Base-by-base conservation (phyloP, 2,797 vertebrate species). In the Stomatorhinus walkeri region DNA sequence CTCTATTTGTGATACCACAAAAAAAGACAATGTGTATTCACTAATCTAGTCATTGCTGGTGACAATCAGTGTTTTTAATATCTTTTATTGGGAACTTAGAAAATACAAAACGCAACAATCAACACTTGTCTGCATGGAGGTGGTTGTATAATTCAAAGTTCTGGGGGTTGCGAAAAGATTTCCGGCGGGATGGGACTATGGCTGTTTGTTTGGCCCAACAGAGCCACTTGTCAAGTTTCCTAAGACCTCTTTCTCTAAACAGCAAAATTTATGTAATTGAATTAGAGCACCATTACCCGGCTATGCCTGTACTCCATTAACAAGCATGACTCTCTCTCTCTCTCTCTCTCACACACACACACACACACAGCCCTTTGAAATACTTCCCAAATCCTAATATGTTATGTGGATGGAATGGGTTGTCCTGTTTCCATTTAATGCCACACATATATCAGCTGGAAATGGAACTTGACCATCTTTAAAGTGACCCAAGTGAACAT, bases 91-190 rank as follows among this genome's bases (percentile, higher is more conserved):
- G 24, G 10, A 68, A 68, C 24, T 68, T 32, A 14, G 28, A 68
- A 68, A 68, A 68, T 68, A 32, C 24, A 68, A 68, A 68, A 68
- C 24, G 61, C 10, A 68, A 68, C 10, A 68, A 28, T 64, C 61
- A 14, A 68, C 61, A 32, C 10, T 68, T 68, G 61, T 28, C 61
- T 68, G 24, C 61, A 68, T 72, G 10, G 12, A 68, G 10, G 61
- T 28, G 24, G 24, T 68, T 68, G 24, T 28, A 64, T 28, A 4
- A 85, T 14, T 36, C 54, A n/a, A 46, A 10, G 3, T 51, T 24
- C 81, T 64, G 86, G 40, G 54, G 6, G 24, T 52, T 28, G 6
- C 19, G 8, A 9, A 68, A n/a, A 22, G 94, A 94, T 94, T 90
- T 94, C 90, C 89, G 92, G 16, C 3, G 7, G 8, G 32, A 43